Evolutionary conservation across 1,140 invertebrate species (phyloP).

Genomic region (Microplitis mediator): DNA sequence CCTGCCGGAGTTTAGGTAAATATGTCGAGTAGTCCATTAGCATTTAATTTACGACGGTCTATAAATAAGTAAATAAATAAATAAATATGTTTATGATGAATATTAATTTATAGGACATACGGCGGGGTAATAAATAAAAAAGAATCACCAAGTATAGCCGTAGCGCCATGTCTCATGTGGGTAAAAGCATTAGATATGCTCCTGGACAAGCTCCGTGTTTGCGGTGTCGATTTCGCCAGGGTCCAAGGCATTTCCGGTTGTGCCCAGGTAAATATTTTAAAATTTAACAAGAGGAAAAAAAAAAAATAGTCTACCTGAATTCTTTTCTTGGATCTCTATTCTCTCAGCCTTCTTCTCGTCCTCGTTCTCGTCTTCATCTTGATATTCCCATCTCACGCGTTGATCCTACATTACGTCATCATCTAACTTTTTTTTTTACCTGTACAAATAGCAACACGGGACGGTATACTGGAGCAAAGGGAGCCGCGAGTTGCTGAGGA

Average conservation of each 20-base stretch:
- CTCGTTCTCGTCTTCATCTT: not conserved
- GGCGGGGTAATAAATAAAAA: slow-evolving; percentile 78
- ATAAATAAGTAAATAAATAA: no score
- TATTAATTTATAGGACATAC: slow-evolving; percentile 67
- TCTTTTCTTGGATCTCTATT: not conserved
- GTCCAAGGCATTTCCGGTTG: slow-evolving; percentile 86
- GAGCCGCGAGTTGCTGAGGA: slow-evolving; percentile 68
- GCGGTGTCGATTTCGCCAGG: slow-evolving; percentile 81
- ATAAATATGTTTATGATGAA: not conserved
- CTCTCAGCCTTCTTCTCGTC: no score
- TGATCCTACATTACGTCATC: not conserved
- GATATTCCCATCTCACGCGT: not conserved
- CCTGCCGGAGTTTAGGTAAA: slow-evolving; percentile 86
- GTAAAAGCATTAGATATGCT: slow-evolving; percentile 93
- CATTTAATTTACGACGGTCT: not conserved
- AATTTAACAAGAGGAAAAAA: not conserved
- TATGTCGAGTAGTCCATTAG: no score
- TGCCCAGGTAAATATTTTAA: slow-evolving; percentile 72
- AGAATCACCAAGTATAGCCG: slow-evolving; percentile 68
- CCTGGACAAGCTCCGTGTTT: slow-evolving; percentile 80
- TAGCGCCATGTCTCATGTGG: slow-evolving; percentile 90
- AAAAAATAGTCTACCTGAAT: not conserved
- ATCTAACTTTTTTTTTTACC: slow-evolving; percentile 24
- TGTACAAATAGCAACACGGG: slow-evolving; percentile 84
- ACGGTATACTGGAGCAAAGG: slow-evolving; percentile 92